Percentiles rank a stretch among this genome's conserved stretches.
These are phyloP conservation scores for Ursus arctos DNA, from an alignment of 2,113 vertebrate species.

Conservation along the genomic window DNA sequence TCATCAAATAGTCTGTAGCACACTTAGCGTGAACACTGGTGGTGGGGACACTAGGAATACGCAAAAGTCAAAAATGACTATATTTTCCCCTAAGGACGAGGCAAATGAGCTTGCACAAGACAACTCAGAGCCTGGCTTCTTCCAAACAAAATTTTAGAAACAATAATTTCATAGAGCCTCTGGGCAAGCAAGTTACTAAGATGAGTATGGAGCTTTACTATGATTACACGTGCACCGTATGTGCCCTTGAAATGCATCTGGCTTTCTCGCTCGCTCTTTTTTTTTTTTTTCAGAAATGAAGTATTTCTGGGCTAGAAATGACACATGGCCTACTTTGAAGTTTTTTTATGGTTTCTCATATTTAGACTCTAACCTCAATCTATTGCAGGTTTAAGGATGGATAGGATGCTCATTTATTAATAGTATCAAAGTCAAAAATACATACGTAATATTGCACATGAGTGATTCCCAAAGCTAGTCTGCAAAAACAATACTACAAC, in stretches of 20 bases:
- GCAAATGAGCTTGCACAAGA: not conserved
- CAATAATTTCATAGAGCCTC: not conserved
- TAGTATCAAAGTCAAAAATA: conserved; percentile 23
- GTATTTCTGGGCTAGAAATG: conserved; percentile 57
- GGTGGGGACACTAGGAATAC: not conserved
- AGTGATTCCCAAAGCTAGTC: not conserved
- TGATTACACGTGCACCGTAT: not conserved
- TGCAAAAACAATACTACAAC: not conserved
- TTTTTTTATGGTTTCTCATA: conserved; percentile 15
- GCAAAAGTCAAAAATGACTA: not conserved
- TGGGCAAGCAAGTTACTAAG: conserved; percentile 10
- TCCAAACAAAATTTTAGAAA: conserved; percentile 48
- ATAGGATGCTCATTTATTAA: not conserved
- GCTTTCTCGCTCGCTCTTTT: not conserved
- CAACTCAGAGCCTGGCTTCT: not conserved
- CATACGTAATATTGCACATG: not conserved
- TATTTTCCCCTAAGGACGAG: not conserved
- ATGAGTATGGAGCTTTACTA: not conserved
- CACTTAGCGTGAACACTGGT: not conserved
- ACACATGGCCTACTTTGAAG: conserved; percentile 26
- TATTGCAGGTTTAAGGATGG: conserved; percentile 11
- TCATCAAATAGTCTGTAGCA: not conserved
- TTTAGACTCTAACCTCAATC: conserved; percentile 29
- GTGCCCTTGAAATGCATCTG: conserved; percentile 21
- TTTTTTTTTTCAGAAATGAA: conserved; percentile 15